A percentile compares a stretch with the other conserved stretches of the same genome.
Conservation (phyloP, 2,888 invertebrate species). For the Formica aserva region DNA sequence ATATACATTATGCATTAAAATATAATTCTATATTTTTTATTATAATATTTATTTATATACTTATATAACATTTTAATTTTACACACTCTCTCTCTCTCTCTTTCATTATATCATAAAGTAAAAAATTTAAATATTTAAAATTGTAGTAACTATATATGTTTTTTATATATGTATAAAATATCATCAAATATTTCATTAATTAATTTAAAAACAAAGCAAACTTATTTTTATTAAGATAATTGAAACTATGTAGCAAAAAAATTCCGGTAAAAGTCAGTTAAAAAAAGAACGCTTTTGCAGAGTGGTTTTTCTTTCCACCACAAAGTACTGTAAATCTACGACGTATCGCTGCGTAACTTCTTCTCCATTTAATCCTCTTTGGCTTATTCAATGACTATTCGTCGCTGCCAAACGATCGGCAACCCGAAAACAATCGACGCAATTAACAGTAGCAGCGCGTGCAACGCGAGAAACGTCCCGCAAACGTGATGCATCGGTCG, state of each 20-base stretch:
- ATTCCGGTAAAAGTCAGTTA: neutral
- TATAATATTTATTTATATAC: too few species aligned
- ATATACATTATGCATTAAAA: neutral
- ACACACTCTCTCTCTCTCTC: too few species aligned
- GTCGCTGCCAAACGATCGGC: slow-evolving; percentile 63
- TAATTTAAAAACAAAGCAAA: neutral
- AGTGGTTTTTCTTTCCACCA: neutral
- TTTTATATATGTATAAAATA: neutral
- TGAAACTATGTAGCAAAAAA: neutral
- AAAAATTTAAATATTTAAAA: neutral
- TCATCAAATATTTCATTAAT: neutral
- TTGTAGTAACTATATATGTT: too few species aligned
- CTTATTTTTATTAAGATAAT: neutral
- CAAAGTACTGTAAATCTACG: slow-evolving; percentile 2
- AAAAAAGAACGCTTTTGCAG: neutral
- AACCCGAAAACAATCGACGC: slow-evolving; percentile 81
- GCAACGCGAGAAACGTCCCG: slow-evolving; percentile 72
- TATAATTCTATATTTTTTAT: neutral
- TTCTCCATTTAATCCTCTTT: slow-evolving; percentile 44
- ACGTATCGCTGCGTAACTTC: slow-evolving; percentile 15
- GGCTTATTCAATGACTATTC: slow-evolving; percentile 24
- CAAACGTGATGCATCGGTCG: slow-evolving; percentile 76
- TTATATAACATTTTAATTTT: neutral
- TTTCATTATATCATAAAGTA: too few species aligned
- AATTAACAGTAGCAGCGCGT: slow-evolving; percentile 81